phyloP scores from a whole-genome alignment of 2,113 vertebrate genomes.

The Agelaius tricolor region DNA sequence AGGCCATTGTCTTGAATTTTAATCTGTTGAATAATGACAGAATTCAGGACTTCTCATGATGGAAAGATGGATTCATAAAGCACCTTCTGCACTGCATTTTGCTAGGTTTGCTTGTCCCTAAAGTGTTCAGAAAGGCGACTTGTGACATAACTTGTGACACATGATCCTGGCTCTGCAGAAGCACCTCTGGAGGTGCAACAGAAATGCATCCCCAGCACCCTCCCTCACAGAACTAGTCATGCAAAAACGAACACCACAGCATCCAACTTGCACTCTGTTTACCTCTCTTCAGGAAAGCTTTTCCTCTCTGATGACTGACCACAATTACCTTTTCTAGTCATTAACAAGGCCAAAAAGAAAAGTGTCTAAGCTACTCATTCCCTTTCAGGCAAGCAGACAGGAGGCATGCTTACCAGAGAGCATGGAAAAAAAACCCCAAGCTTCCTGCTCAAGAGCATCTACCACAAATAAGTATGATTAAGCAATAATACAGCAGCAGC shows the following conservation, averaged over 20 bases:
- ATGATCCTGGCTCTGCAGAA: not conserved
- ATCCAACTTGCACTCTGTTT: not conserved
- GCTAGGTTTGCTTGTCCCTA: not conserved
- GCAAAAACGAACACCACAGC: conserved; percentile 5
- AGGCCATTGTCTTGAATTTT: not conserved
- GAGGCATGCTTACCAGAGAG: not conserved
- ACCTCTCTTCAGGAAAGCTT: not conserved
- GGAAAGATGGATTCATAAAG: not conserved
- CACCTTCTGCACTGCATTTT: not conserved
- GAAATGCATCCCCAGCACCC: not conserved
- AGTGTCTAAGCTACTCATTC: not conserved
- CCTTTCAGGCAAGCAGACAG: not conserved
- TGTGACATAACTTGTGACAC: not conserved
- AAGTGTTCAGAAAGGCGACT: not conserved
- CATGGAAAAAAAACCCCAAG: not conserved
- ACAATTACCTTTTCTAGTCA: not conserved
- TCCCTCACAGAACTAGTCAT: not conserved
- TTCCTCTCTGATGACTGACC: not conserved
- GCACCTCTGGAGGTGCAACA: not conserved
- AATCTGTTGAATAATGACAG: not conserved
- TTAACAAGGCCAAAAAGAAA: not conserved
- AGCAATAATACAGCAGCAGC: not conserved
- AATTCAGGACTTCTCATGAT: not conserved
- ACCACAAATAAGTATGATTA: not conserved
- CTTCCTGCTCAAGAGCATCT: conserved; percentile 2